Percentiles rank a stretch among this genome's conserved stretches.
Conservation (phyloP, 2,113 vertebrate genomes). For the Emydura subglobosa region DNA sequence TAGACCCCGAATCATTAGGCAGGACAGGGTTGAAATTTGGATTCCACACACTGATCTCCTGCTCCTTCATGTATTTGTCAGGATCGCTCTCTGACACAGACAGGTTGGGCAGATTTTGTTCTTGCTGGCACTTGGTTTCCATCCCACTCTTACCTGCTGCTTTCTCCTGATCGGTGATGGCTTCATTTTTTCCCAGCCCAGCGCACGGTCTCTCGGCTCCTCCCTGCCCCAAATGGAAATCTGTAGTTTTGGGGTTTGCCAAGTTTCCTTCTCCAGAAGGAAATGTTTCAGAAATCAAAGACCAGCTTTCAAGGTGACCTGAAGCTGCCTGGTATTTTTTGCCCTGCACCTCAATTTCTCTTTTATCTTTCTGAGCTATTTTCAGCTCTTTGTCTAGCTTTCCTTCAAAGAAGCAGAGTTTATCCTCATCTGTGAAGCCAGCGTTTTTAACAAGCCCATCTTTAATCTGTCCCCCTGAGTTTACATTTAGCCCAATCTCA, state of each 20-base stretch:
- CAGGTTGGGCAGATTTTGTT: constrained; percentile 26
- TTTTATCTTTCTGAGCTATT: constrained; percentile 77
- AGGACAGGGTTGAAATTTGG: constrained; percentile 73
- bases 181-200: constrained; percentile 52
- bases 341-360: constrained; percentile 71
- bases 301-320: constrained; percentile 81
- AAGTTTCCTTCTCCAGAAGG: constrained; percentile 43
- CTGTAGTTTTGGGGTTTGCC: constrained; percentile 50
- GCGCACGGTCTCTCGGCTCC: constrained; percentile 1
- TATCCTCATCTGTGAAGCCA: constrained; percentile 92
- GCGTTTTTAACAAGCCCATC: constrained; percentile 77
- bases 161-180: constrained; percentile 73
- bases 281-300: constrained; percentile 67
- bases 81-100: constrained; percentile 14
- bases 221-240: constrained; percentile 44
- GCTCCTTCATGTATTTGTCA: constrained; percentile 46
- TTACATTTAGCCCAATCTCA: constrained; percentile 81
- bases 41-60: constrained; percentile 80
- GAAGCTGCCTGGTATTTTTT: constrained; percentile 69
- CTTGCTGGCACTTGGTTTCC: constrained; percentile 48
- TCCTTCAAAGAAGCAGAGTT: constrained; percentile 90
- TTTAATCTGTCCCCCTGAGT: constrained; percentile 77
- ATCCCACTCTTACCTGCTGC: constrained; percentile 62
- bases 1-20: constrained; percentile 54
- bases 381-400: constrained; percentile 84